A percentile compares a stretch with the other conserved stretches of the same genome.
These are phyloP conservation scores for Tonatia bakeri DNA, from an alignment of 2,113 vertebrate genomes.

Conservation along the genomic window DNA sequence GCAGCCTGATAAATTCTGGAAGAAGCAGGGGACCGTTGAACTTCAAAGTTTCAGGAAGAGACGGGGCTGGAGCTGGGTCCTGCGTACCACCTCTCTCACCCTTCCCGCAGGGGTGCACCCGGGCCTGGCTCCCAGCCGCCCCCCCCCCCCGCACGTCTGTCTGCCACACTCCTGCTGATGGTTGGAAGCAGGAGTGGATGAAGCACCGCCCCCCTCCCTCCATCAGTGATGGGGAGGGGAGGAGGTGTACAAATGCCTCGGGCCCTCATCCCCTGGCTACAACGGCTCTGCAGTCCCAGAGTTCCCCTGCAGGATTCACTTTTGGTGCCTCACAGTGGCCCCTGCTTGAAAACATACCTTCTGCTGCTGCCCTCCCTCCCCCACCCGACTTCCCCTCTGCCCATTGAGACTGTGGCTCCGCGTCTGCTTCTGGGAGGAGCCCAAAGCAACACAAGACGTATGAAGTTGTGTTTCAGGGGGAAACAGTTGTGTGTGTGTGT, in stretches of 20 bases:
- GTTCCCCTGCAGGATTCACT: not conserved
- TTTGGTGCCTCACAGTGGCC: not conserved
- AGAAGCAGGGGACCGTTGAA: not conserved
- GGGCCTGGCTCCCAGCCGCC: not conserved
- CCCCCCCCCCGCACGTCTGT: accelerated
- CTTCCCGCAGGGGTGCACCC: not conserved
- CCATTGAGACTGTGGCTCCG: not conserved
- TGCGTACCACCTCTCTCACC: not conserved
- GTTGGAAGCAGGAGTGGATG: not conserved
- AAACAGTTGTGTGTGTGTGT: not conserved
- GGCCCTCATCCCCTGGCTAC: not conserved
- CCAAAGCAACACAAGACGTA: not conserved
- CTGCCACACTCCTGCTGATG: not conserved
- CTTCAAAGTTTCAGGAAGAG: not conserved
- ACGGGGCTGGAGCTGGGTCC: not conserved
- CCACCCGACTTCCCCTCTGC: not conserved
- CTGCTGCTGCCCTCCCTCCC: not conserved
- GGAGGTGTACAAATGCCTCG: not conserved
- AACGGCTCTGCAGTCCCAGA: not conserved
- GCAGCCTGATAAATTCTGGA: not conserved
- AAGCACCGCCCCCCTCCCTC: not conserved
- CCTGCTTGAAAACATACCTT: not conserved
- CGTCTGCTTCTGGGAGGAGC: not conserved
- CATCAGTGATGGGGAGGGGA: not conserved
- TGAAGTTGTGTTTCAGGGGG: not conserved